These are phyloP conservation scores for Trematocara unimaculatum DNA, from an alignment of 2,113 vertebrate genomes.

Conservation along the genomic window DNA sequence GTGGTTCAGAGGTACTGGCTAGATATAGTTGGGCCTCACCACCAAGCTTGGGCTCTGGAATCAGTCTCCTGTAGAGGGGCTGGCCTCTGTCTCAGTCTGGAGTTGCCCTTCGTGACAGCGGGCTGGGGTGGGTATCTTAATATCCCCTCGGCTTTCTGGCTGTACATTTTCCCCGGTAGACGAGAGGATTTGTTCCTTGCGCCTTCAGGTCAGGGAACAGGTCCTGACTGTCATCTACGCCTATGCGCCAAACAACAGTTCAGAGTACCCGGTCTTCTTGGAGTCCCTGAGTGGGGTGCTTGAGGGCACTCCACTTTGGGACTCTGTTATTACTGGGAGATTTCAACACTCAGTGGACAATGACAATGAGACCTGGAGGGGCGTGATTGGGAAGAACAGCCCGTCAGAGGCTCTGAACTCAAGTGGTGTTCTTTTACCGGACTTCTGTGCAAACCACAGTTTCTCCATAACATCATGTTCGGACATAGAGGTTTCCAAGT, in stretches of 20 bases:
- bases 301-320: neutral
- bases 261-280: accelerated
- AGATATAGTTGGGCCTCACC: neutral
- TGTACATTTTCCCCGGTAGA: accelerated
- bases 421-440: accelerated
- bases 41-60: neutral
- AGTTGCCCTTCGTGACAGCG: neutral
- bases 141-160: neutral
- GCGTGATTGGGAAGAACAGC: neutral
- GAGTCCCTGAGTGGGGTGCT: neutral
- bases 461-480: neutral
- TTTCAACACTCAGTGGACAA: neutral
- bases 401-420: neutral
- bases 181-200: neutral
- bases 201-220: accelerated
- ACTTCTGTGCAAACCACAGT: neutral
- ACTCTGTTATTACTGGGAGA: neutral
- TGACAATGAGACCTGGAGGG: neutral
- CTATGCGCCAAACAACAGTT: neutral
- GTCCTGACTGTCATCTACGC: accelerated
- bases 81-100: neutral
- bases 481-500: accelerated
- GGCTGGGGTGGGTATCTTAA: neutral
- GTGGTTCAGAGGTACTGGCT: neutral
- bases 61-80: neutral